Evolutionary conservation across 2,113 vertebrate genomes (phyloP).

Genomic region (Cynocephalus volans): DNA sequence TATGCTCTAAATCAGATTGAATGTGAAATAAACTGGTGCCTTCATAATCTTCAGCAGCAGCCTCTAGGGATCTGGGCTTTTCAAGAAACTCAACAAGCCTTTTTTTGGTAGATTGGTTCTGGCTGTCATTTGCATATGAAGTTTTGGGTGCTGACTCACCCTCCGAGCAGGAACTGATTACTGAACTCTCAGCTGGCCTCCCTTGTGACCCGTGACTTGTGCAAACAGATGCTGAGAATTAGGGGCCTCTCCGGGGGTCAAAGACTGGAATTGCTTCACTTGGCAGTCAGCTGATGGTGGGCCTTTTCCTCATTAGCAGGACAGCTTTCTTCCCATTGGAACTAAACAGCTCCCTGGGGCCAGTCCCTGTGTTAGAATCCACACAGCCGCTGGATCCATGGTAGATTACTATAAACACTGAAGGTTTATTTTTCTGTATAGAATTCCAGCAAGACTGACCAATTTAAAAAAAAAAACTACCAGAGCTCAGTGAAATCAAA

Average conservation of each 20-base stretch:
- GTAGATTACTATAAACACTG: neutral
- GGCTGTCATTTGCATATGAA: constrained; percentile 14
- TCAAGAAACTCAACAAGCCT: neutral
- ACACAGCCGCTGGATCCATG: neutral
- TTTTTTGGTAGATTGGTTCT: neutral
- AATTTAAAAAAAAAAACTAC: neutral
- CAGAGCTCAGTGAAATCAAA: neutral
- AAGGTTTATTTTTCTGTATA: neutral
- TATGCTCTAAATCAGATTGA: neutral
- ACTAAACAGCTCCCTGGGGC: neutral
- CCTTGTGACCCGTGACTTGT: neutral
- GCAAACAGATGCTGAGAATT: neutral
- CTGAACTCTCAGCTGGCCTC: neutral
- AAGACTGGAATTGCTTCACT: neutral
- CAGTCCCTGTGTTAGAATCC: neutral
- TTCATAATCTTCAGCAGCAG: neutral
- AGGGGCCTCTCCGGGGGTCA: neutral
- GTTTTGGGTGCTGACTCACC: neutral
- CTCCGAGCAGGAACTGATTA: neutral
- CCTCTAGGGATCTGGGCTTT: neutral
- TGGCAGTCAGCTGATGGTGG: neutral
- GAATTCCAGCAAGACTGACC: constrained; percentile 3
- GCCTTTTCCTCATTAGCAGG: neutral
- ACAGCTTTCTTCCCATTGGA: neutral
- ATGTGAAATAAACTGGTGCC: neutral